Base-by-base conservation (phyloP, 2,113 vertebrate species). In the Mastomys natalensis region DNA sequence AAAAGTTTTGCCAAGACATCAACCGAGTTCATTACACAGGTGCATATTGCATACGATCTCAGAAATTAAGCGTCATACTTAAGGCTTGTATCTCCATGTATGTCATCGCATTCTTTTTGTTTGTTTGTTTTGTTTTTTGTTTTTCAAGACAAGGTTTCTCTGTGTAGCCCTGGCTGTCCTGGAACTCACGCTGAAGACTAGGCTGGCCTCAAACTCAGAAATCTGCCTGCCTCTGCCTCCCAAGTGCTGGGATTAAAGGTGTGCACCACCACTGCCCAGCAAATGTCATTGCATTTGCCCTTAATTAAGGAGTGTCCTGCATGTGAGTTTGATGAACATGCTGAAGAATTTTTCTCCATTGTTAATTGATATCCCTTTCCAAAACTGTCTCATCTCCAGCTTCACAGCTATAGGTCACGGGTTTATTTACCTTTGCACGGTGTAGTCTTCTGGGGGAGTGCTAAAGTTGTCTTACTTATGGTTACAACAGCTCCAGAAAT, bases 1-100 rank as follows among this genome's bases (percentile, higher is more conserved):
- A 74, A 22, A 66, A 26, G 5, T 37, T 70, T 89, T 94, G 24
- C n/a, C 22, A 5, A 48, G 58, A 7, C 37, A 12, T 80, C 24
- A 45, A 31, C 13, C 6, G 3, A 37, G 53, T 37, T 45, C 21
- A 0, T 15, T 2, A 22, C 12, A 22, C 4, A 0, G 31, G 9
- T 0, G 13, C 55, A 55, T 17, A 51, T 51, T 51, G 51, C 11
- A 51, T 51, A 51, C 11, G 51, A 51, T 11, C 19, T 78, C 68
- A 29, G 0, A 37, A 40, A 89, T 2, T 45, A 53, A 3, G 17
- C 0, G 7, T 1, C n/a, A 53, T 31, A 16, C 4, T 68, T 34
- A 68, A 48, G 3, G 37, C 22, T 34, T 34, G 43, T 74, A 51
- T 76, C 55, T 24, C 26, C 11, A 29, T 8, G 1, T n/a, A 85